These are phyloP conservation scores for Gerris buenoi DNA, from an alignment of 1,140 invertebrate species.

Conservation along the genomic window DNA sequence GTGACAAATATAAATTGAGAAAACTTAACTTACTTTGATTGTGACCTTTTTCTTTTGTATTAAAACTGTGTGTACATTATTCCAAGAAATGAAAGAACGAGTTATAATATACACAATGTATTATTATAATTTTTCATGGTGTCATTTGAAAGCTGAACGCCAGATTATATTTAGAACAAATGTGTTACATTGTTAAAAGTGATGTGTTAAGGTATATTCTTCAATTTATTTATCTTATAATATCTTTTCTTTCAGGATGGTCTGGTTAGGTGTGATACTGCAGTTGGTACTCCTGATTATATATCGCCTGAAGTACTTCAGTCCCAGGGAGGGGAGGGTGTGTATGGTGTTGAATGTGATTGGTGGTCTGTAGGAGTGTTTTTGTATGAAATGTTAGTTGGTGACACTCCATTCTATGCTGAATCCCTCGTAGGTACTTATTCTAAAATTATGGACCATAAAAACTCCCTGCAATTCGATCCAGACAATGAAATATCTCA, in stretches of 20 bases:
- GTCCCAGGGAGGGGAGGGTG: constrained; percentile 90
- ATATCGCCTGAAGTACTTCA: constrained; percentile 97
- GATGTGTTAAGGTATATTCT: no score
- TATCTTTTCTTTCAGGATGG: constrained; percentile 48
- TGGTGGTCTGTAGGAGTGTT: constrained; percentile 99
- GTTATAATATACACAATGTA: no score
- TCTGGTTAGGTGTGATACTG: constrained; percentile 87
- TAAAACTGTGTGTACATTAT: no score
- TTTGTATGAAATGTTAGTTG: constrained; percentile 95
- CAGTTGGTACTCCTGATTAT: constrained; percentile 97
- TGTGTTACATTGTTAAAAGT: no score
- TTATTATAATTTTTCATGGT: no score
- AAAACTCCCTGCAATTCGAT: constrained; percentile 88
- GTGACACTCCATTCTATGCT: constrained; percentile 98
- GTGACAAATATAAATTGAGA: no score
- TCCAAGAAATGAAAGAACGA: no score
- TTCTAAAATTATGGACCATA: constrained; percentile 97
- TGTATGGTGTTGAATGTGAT: constrained; percentile 91
- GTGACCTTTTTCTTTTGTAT: no score
- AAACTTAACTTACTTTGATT: no score
- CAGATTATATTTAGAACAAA: no score
- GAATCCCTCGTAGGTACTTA: constrained; percentile 97
- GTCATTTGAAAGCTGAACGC: no score
- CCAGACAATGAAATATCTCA: constrained; percentile 83
- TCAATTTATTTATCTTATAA: no score